Percentiles rank a stretch among this genome's conserved stretches.
Conservation (phyloP, 2,797 vertebrate genomes). For the Bradypodion ventrale region DNA sequence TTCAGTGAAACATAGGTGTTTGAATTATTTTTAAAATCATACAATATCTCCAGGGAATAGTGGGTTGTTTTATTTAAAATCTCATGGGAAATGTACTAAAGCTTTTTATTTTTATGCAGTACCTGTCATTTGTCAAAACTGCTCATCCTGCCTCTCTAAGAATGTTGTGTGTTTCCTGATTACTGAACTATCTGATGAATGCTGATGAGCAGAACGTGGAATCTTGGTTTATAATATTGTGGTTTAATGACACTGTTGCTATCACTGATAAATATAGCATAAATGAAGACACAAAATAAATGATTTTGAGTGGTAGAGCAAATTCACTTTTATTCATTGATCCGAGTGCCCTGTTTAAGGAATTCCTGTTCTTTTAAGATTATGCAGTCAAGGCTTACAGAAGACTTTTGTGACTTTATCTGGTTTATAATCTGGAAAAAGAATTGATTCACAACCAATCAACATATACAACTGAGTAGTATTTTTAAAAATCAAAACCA, state of each 20-base stretch:
- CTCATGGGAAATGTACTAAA: constrained; percentile 64
- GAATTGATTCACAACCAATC: background rate
- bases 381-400: background rate
- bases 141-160: constrained; percentile 56
- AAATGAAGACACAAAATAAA: constrained; percentile 17
- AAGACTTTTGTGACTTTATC: background rate
- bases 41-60: constrained; percentile 33
- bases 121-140: constrained; percentile 65
- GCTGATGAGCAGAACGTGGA: constrained; percentile 52
- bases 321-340: background rate
- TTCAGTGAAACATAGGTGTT: background rate
- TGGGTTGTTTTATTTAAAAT: constrained; percentile 60
- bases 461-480: background rate
- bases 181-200: constrained; percentile 53
- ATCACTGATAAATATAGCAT: constrained; percentile 33
- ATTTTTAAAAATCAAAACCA: background rate
- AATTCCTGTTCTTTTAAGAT: background rate
- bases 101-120: constrained; percentile 44
- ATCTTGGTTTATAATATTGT: constrained; percentile 54
- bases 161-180: constrained; percentile 55
- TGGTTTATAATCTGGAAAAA: too few relatives aligned
- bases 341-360: background rate
- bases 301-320: constrained; percentile 26
- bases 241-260: constrained; percentile 49
- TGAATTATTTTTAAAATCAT: constrained; percentile 31